Evolutionary conservation across 2,113 vertebrate species (phyloP).

Genomic region (Panthera tigris): DNA sequence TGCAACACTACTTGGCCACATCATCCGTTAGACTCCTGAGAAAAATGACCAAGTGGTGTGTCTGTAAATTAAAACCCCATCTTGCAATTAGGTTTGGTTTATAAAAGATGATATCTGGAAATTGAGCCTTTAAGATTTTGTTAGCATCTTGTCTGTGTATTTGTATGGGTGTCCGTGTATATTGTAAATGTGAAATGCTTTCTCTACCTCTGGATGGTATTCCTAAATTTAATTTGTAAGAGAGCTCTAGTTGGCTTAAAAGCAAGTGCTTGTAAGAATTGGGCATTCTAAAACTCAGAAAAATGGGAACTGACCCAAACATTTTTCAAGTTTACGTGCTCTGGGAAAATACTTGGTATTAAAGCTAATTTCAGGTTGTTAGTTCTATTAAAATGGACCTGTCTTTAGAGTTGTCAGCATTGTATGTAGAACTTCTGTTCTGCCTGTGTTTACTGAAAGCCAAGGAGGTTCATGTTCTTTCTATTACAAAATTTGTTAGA

Average conservation of each 20-base stretch:
- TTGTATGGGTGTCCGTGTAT: not conserved
- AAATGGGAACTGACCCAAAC: not conserved
- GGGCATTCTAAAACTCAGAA: not conserved
- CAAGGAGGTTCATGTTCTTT: not conserved
- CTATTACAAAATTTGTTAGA: not conserved
- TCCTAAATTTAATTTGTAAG: not conserved
- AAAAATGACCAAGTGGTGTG: not conserved
- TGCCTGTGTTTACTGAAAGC: not conserved
- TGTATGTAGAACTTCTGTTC: not conserved
- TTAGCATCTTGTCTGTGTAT: not conserved
- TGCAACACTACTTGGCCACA: not conserved
- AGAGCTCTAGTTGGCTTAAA: not conserved
- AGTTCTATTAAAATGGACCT: not conserved
- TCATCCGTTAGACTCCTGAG: not conserved
- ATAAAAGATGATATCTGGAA: not conserved
- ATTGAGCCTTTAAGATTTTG: not conserved
- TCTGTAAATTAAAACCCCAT: not conserved
- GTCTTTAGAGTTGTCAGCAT: not conserved
- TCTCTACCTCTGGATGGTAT: not conserved
- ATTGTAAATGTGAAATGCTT: not conserved
- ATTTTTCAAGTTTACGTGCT: not conserved
- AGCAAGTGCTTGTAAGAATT: not conserved
- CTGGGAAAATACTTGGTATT: not conserved
- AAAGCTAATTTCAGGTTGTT: not conserved
- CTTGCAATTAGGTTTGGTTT: not conserved